Base-by-base conservation (phyloP, 2,113 vertebrate species). In the Shinisaurus crocodilurus region DNA sequence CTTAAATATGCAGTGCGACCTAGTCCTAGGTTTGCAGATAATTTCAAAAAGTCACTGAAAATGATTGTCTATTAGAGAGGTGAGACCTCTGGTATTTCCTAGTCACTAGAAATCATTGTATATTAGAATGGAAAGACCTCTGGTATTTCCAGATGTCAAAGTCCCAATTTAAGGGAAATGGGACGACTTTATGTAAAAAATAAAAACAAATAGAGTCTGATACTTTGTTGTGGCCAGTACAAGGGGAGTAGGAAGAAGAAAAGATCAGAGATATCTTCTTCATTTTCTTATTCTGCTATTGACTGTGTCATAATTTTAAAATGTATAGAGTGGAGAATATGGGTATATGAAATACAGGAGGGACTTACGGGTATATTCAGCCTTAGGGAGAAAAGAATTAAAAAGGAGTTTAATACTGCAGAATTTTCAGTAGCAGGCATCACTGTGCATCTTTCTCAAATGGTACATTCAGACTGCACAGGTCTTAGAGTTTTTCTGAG, bases 91-190 rank as follows among this genome's bases (percentile, higher is more conserved):
- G 54, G 43, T 77, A 88, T 90, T 87, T 92, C 80, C 25, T 63
- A 80, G 48, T 89, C 4, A 57, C 54, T 83, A 50, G 45, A 92
- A 63, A 82, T 63, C 80, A 88, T 67, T 82, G 76, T 85, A 89
- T 93, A 85, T 57, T 43, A 75, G 72, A 29, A 40, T 90, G 85
- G 70, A 43, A 67, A 89, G 5, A 83, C 89, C 87, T 92, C 29
- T 69, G 54, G 43, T 84, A 89, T 90, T 87, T 92, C 67, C 37
- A 8, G 69, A 81, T 70, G 89, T 91, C n/a, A 54, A 69, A 54
- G 90, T 88, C n/a, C 3, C 88, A 23, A 93, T 92, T 88, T 54
- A 87, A 82, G 4, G 8, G 91, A 92, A 88, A 85, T 43, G 1
- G 20, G 1, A 91, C 2, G 7, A n/a, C 69, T 60, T 90, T 89